A percentile compares a stretch with the other conserved stretches of the same genome.
These are phyloP conservation scores for Stichodactyla helianthus DNA, from an alignment of 64 coral and sea anemone genomes.

Conservation along the genomic window DNA sequence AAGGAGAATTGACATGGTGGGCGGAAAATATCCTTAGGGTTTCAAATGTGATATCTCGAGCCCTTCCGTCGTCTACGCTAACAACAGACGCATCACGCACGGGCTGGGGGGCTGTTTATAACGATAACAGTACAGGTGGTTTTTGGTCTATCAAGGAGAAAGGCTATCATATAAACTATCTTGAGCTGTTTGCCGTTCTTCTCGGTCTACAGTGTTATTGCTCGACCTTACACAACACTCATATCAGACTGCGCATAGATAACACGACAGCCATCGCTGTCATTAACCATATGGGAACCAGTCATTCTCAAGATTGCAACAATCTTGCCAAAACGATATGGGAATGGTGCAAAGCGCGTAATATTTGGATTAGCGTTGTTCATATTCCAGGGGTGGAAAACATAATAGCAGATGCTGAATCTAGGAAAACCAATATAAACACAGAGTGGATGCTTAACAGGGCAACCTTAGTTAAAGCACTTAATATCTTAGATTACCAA, in stretches of 20 bases:
- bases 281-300: conserved; percentile 58
- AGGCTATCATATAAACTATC: too few species aligned
- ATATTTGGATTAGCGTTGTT: conserved; percentile 31
- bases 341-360: conserved; percentile 45
- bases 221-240: neutral
- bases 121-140: conserved; percentile 23
- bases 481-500: conserved; percentile 12
- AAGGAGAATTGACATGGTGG: conserved; percentile 27
- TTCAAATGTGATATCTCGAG: conserved; percentile 39
- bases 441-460: conserved; percentile 33
- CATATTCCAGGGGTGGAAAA: conserved; percentile 47
- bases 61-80: conserved; percentile 1
- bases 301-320: conserved; percentile 31
- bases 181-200: conserved; percentile 47
- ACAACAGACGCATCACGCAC: conserved; percentile 50
- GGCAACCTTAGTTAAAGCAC: neutral
- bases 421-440: too few species aligned
- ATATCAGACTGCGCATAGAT: conserved; percentile 27
- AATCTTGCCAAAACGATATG: conserved; percentile 29
- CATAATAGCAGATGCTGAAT: conserved; percentile 30
- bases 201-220: conserved; percentile 16
- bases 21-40: neutral
- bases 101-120: conserved; percentile 48
- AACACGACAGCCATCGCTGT: conserved; percentile 33
- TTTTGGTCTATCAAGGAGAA: conserved; percentile 34